These are phyloP conservation scores for Hyposoter dolosus DNA, from an alignment of 2,888 invertebrate species.

Conservation along the genomic window DNA sequence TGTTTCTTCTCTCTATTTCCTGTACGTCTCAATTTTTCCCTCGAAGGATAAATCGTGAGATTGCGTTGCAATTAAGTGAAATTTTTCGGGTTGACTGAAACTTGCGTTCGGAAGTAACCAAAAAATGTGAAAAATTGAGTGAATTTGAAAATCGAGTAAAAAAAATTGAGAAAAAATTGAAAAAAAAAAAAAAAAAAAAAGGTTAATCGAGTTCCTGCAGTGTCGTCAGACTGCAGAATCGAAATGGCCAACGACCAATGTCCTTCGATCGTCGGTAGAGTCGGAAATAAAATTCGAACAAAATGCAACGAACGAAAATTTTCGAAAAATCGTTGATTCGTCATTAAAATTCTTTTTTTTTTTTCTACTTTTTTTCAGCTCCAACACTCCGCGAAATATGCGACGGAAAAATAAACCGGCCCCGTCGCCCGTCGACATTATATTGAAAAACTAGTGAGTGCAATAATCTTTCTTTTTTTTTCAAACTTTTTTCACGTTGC, in stretches of 20 bases:
- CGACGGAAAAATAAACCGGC: conserved; percentile 81
- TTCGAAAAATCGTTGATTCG: not conserved
- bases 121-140: not conserved
- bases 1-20: conserved; percentile 49
- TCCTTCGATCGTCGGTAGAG: conserved; percentile 40
- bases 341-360: not conserved
- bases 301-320: not conserved
- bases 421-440: conserved; percentile 78
- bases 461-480: not conserved
- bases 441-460: conserved; percentile 82
- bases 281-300: not conserved
- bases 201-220: conserved; percentile 36
- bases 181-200: not conserved
- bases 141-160: not conserved
- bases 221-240: conserved; percentile 55
- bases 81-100: not conserved
- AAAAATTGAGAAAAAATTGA: not conserved
- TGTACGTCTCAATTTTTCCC: conserved; percentile 13
- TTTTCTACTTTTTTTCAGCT: conserved; percentile 44
- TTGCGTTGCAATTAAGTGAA: not conserved
- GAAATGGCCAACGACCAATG: conserved; percentile 49
- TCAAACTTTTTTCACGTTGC: not conserved
- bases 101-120: not conserved
- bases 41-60: not conserved
- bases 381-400: conserved; percentile 77